These are phyloP conservation scores for Chorisops tibialis DNA, from an alignment of 2,888 invertebrate genomes.

Conservation along the genomic window DNA sequence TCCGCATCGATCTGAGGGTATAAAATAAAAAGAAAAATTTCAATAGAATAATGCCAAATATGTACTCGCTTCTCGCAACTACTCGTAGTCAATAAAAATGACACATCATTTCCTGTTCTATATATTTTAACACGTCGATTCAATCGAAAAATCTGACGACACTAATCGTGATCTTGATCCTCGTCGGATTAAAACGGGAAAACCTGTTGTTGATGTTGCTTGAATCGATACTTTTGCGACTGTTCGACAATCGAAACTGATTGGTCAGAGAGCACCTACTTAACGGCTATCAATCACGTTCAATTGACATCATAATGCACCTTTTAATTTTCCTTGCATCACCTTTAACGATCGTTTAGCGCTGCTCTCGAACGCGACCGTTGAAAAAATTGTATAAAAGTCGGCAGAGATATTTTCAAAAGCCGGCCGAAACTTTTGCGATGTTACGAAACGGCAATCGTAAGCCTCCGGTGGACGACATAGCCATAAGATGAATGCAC, in stretches of 20 bases:
- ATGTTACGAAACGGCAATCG: not conserved
- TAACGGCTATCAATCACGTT: not conserved
- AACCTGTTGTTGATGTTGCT: constrained; percentile 2
- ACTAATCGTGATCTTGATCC: not conserved
- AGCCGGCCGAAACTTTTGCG: not conserved
- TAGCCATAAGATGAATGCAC: no score
- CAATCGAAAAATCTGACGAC: no score
- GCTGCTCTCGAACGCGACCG: no score
- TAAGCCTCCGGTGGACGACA: no score
- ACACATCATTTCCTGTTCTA: no score
- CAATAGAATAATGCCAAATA: no score
- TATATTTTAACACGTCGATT: no score
- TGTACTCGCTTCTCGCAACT: no score
- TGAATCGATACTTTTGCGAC: not conserved
- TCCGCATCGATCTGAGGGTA: no score
- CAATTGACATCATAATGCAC: constrained; percentile 4
- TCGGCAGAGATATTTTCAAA: not conserved
- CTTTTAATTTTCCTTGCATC: constrained; percentile 1
- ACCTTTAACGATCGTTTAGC: not conserved
- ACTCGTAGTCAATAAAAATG: no score
- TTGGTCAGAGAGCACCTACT: not conserved
- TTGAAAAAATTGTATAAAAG: not conserved
- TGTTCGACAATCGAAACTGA: not conserved
- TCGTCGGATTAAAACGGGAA: constrained; percentile 17
- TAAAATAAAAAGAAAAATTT: no score